Percentiles rank a stretch among this genome's conserved stretches.
These are phyloP conservation scores for Rhabdornis inornatus DNA, from an alignment of 2,113 vertebrate genomes.

Conservation along the genomic window DNA sequence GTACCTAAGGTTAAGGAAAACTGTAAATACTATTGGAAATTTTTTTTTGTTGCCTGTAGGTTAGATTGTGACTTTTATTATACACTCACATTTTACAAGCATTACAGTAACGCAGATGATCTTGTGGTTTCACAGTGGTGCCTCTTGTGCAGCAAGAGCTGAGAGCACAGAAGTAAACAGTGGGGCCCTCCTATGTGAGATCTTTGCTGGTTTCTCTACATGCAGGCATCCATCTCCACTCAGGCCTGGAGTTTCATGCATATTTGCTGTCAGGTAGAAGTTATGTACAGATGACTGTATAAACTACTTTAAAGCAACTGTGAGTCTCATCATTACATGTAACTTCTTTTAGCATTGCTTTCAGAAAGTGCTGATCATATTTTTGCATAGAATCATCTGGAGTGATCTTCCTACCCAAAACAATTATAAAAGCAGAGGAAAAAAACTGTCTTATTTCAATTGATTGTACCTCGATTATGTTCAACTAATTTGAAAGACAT, in stretches of 20 bases:
- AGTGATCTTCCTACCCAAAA: neutral
- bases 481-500: neutral
- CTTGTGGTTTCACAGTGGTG: neutral
- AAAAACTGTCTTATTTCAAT: neutral
- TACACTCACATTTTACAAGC: neutral
- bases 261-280: neutral
- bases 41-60: neutral
- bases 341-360: neutral
- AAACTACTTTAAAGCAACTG: neutral
- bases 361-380: neutral
- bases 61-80: neutral
- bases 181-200: neutral
- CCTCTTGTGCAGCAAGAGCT: neutral
- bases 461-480: accelerated
- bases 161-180: neutral
- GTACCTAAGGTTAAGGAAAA: neutral
- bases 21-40: neutral
- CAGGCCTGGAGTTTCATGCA: neutral
- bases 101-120: neutral
- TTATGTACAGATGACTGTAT: neutral
- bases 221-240: neutral
- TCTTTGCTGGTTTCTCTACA: neutral
- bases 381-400: neutral
- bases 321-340: neutral
- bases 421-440: neutral